Evolutionary conservation across 2,797 vertebrate species (phyloP).

Genomic region (Sitta carolinensis): DNA sequence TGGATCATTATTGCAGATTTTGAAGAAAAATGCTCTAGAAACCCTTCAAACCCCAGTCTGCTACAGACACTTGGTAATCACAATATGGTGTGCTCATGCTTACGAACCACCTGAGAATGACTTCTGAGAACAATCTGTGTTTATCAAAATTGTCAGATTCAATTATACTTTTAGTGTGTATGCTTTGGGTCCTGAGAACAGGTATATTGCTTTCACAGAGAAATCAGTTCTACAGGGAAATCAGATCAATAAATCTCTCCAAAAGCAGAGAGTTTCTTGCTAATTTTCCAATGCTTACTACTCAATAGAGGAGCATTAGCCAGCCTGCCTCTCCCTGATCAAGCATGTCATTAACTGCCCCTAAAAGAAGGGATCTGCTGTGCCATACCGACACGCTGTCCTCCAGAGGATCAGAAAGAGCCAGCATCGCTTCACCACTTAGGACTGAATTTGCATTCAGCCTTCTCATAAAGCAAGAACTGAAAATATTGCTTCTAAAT

Average conservation of each 20-base stretch:
- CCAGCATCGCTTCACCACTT: not conserved
- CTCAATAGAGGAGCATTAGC: not conserved
- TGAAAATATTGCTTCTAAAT: constrained; percentile 36
- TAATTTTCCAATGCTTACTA: constrained; percentile 13
- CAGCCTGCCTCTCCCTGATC: not conserved
- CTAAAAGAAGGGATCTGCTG: not conserved
- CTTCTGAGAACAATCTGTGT: not conserved
- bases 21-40: not conserved
- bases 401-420: not conserved
- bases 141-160: not conserved
- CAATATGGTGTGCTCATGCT: not conserved
- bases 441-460: not conserved
- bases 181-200: not conserved
- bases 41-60: not conserved
- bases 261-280: not conserved
- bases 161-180: not conserved
- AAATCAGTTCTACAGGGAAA: constrained; percentile 4
- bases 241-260: not conserved
- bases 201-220: not conserved
- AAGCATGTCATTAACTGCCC: not conserved
- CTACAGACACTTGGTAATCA: not conserved
- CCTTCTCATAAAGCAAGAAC: constrained; percentile 6
- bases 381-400: fast-evolving
- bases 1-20: not conserved
- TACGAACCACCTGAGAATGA: not conserved